These are phyloP conservation scores for Morus bassanus DNA, from an alignment of 2,797 vertebrate species.

Conservation along the genomic window DNA sequence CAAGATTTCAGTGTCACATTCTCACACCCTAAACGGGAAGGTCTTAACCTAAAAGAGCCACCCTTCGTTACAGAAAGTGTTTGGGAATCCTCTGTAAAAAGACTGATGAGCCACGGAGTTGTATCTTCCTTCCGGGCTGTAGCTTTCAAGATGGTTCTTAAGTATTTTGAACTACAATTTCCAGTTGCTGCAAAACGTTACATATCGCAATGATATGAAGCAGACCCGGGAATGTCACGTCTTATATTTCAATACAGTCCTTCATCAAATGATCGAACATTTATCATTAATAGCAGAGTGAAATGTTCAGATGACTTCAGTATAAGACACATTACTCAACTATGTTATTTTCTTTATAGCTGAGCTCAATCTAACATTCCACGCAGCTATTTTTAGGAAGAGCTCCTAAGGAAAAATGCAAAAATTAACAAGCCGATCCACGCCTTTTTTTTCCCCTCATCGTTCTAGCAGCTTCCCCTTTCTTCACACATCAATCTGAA, in stretches of 20 bases:
- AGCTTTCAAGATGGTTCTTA: background rate
- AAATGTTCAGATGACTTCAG: background rate
- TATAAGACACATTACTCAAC: background rate
- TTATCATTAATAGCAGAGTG: background rate
- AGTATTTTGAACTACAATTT: background rate
- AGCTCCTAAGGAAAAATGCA: background rate
- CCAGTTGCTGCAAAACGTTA: background rate
- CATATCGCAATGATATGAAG: background rate
- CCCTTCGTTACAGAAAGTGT: background rate
- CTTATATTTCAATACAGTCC: background rate
- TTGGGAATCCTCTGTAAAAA: background rate
- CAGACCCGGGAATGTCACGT: background rate
- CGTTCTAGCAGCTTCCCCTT: background rate
- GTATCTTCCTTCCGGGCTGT: background rate
- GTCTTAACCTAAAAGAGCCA: background rate
- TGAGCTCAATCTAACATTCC: background rate
- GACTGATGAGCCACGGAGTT: background rate
- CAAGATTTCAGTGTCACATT: background rate
- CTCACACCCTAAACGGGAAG: background rate
- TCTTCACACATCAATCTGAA: background rate
- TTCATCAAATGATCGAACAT: background rate
- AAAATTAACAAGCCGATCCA: conserved; percentile 17
- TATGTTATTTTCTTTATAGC: background rate
- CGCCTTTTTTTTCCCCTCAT: background rate
- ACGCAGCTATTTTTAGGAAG: background rate